Base-by-base conservation (phyloP, 2,888 invertebrate species). In the Heliconius cydno region DNA sequence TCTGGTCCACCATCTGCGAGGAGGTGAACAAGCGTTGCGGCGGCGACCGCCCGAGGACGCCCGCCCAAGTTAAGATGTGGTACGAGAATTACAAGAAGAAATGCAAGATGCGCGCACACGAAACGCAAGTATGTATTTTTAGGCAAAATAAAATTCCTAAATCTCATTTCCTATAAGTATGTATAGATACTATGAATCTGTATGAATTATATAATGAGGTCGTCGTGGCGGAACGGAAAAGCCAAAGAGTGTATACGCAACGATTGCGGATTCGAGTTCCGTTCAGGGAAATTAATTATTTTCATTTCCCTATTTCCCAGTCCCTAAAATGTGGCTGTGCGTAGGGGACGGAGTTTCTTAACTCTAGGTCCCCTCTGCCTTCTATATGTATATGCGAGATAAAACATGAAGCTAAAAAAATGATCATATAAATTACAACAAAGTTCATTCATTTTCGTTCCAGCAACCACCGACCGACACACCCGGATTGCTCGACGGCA, bases 1-100 rank as follows among this genome's bases (percentile, higher is more conserved):
- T 95, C 87, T 95, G 95, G 95, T 95, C 95, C 52, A 94, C 94
- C 57, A 95, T 95, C 87, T 95, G 95, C 91, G 94, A 94, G 90
- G 95, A 95, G 92, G 95, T 95, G 87, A 95, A 95, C 92, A 92
- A 92, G 84, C 89, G 95, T 9, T 95, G 95, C 88, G 94, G 94
- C 68, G 94, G 95, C 85, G 95, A 95, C 83, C 90, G 95, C 81
- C 95, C 95, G 78, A 91, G 95, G 85, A 95, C 95, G 19, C 94
- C 95, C 3, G 95, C 95, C 86, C 95, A 95, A 86, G 95, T 95
- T 90, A 95, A 95, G 88, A 95, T 95, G 95, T 95, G 95, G 95
- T 95, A 95, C 92, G 95, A 95, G 86, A 95, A 95, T 89, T 95
- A 94, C 85, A 95, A 95, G 90, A 95, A 95, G 90, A 95, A 95